A percentile compares a stretch with the other conserved stretches of the same genome.
Conservation (phyloP, 2,797 vertebrate species). For the Girardinus metallicus region DNA sequence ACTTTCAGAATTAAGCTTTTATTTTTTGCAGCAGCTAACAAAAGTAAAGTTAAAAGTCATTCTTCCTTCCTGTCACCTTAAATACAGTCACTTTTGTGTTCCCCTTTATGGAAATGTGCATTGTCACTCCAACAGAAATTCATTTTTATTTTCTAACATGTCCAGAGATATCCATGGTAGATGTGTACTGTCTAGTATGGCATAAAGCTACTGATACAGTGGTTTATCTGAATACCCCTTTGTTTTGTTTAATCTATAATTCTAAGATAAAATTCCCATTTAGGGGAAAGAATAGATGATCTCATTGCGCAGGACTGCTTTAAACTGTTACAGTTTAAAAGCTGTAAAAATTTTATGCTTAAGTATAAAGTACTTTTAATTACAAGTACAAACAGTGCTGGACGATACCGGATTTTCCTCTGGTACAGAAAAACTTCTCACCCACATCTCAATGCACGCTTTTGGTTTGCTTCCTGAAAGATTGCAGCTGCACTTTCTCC, state of each 20-base stretch:
- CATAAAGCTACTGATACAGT: not conserved
- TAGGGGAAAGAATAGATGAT: not conserved
- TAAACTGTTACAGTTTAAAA: not conserved
- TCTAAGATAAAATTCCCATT: not conserved
- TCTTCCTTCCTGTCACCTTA: slow-evolving; percentile 4
- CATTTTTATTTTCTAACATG: slow-evolving; percentile 4
- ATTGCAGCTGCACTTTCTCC: not conserved
- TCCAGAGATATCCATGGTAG: slow-evolving; percentile 2
- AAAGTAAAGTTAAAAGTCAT: slow-evolving; percentile 31
- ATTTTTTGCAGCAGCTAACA: slow-evolving; percentile 4
- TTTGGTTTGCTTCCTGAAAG: not conserved
- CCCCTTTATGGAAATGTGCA: slow-evolving; percentile 14
- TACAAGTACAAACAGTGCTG: not conserved
- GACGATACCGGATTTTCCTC: not conserved
- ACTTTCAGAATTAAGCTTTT: not conserved
- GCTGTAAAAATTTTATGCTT: not conserved
- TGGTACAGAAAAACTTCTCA: not conserved
- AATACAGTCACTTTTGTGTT: slow-evolving; percentile 28
- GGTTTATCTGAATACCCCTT: not conserved
- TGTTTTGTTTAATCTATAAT: not conserved
- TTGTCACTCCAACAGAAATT: slow-evolving; percentile 22
- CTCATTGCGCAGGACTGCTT: not conserved
- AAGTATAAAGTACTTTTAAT: not conserved
- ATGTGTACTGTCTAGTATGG: not conserved
- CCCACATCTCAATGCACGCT: not conserved